These are phyloP conservation scores for Homalodisca vitripennis DNA, from an alignment of 1,140 invertebrate genomes.

Conservation along the genomic window DNA sequence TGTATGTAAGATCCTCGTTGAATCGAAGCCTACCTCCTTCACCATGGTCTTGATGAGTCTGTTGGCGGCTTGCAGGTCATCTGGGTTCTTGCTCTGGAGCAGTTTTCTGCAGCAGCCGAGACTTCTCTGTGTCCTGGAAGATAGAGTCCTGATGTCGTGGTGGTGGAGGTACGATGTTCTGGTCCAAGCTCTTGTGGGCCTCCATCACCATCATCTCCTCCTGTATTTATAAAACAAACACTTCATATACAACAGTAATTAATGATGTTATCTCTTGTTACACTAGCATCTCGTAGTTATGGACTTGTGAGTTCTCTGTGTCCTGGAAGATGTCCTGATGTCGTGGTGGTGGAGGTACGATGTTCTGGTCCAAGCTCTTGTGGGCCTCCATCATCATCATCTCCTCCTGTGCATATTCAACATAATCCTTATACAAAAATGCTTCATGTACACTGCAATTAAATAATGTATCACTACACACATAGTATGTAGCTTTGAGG, in stretches of 20 bases:
- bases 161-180: slow-evolving; percentile 42
- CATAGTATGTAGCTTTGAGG: no score
- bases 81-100: slow-evolving; percentile 91
- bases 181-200: slow-evolving; percentile 14
- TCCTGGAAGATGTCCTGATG: slow-evolving; percentile 73
- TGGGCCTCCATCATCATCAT: slow-evolving; percentile 7
- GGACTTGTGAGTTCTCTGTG: no score
- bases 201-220: no score
- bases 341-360: slow-evolving; percentile 46
- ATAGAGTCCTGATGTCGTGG: slow-evolving; percentile 55
- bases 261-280: no score
- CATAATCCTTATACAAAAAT: no score
- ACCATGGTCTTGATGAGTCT: slow-evolving; percentile 95
- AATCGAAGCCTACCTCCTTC: slow-evolving; percentile 66
- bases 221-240: no score
- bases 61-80: slow-evolving; percentile 95
- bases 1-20: no score
- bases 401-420: slow-evolving; percentile 27
- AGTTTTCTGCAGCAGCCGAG: slow-evolving; percentile 81
- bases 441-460: not conserved
- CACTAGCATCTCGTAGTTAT: no score
- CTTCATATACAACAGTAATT: no score
- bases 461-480: no score
- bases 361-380: slow-evolving; percentile 16
- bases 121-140: slow-evolving; percentile 89